Evolutionary conservation across 2,113 vertebrate genomes (phyloP).

Genomic region (Cottus gobio): DNA sequence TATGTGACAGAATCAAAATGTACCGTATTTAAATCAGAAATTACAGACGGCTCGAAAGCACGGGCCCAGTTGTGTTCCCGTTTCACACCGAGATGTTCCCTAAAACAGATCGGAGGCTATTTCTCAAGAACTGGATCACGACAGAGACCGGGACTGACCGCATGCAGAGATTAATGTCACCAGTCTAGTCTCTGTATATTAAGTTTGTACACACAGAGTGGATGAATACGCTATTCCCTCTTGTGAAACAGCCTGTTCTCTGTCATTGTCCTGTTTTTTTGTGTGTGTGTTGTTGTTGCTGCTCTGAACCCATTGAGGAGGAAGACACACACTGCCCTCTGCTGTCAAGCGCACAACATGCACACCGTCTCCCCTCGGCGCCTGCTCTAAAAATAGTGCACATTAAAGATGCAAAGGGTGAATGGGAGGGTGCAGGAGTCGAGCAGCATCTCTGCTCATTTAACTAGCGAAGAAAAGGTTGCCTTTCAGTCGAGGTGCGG

Average conservation of each 20-base stretch:
- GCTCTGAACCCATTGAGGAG: constrained; percentile 20
- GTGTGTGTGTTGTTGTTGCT: constrained; percentile 1
- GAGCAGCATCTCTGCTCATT: constrained; percentile 16
- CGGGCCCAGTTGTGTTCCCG: background rate
- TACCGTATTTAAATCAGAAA: constrained; percentile 15
- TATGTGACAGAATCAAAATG: constrained; percentile 8
- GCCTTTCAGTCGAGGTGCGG: constrained; percentile 23
- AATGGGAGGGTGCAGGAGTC: background rate
- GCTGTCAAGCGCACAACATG: constrained; percentile 62
- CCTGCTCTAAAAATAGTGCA: constrained; percentile 44
- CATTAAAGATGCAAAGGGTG: constrained; percentile 35
- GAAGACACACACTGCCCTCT: constrained; percentile 73
- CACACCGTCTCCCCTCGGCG: constrained; percentile 24
- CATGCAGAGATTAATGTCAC: constrained; percentile 44
- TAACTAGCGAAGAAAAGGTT: constrained; percentile 15
- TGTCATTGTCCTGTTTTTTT: constrained; percentile 35
- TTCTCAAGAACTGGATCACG: constrained; percentile 8
- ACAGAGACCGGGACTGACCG: constrained; percentile 9
- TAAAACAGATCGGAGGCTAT: constrained; percentile 32
- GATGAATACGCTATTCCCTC: constrained; percentile 32
- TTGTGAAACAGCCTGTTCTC: constrained; percentile 35
- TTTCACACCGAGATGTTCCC: background rate
- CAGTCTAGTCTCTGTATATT: constrained; percentile 31
- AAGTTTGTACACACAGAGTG: constrained; percentile 21
- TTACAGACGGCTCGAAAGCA: background rate